Conservation (phyloP, 2,113 vertebrate genomes). For the Semicossyphus pulcher region DNA sequence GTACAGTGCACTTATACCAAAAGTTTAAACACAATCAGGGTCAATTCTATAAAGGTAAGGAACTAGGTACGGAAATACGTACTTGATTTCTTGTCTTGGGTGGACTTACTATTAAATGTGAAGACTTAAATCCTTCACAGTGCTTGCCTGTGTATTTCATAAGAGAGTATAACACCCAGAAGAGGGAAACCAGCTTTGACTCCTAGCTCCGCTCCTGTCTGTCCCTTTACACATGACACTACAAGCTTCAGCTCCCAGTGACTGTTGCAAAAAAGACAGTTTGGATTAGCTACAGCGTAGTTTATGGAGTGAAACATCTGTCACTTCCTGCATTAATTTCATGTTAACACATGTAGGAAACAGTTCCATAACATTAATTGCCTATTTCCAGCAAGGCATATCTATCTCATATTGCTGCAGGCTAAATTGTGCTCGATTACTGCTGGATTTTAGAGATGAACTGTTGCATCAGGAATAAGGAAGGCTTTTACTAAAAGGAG, state of each 20-base stretch:
- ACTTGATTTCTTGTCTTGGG: too few species aligned
- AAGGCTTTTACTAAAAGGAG: not conserved
- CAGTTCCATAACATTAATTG: not conserved
- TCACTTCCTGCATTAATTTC: too few species aligned
- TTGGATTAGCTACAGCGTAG: constrained; percentile 40
- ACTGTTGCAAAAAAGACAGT: constrained; percentile 31
- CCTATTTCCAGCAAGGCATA: not conserved
- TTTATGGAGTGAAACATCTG: constrained; percentile 52
- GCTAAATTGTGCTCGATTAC: not conserved
- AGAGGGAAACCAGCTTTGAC: constrained; percentile 42
- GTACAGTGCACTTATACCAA: too few species aligned
- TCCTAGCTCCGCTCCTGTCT: constrained; percentile 5
- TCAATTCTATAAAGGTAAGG: too few species aligned
- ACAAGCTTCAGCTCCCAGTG: constrained; percentile 41
- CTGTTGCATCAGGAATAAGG: not conserved
- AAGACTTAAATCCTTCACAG: too few species aligned
- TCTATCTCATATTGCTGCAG: not conserved
- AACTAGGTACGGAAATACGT: too few species aligned
- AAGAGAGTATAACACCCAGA: constrained; percentile 26
- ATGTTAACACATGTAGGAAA: too few species aligned
- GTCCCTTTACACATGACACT: constrained; percentile 5
- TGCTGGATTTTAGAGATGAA: not conserved
- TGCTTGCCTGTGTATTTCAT: constrained; percentile 8
- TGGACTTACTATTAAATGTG: too few species aligned
- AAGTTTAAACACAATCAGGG: too few species aligned